Conservation (phyloP, 2,113 vertebrate species). For the Tachysurus vachellii region DNA sequence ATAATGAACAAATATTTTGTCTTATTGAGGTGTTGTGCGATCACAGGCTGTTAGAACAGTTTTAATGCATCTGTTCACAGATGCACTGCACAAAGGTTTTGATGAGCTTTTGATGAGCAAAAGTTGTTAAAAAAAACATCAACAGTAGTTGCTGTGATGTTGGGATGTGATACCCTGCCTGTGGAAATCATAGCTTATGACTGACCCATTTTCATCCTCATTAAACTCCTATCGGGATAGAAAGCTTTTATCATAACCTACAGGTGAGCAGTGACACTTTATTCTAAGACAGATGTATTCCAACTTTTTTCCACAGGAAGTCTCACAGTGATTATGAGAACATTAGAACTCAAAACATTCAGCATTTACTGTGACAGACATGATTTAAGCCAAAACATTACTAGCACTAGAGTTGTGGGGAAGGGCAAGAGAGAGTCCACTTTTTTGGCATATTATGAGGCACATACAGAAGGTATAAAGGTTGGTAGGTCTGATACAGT, state of each 20-base stretch:
- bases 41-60: too few relatives aligned
- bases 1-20: too few relatives aligned
- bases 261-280: neutral
- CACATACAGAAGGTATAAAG: neutral
- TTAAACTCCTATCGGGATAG: neutral
- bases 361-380: neutral
- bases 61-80: too few relatives aligned
- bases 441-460: neutral
- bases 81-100: too few relatives aligned
- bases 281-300: neutral
- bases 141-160: too few relatives aligned
- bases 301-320: neutral
- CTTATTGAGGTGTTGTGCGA: too few relatives aligned
- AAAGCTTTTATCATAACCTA: neutral
- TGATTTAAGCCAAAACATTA: neutral
- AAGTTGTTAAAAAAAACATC: too few relatives aligned
- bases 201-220: neutral
- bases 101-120: too few relatives aligned
- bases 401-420: neutral
- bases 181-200: neutral
- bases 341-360: neutral
- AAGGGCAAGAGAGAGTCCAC: neutral
- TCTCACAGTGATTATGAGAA: neutral
- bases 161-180: neutral
- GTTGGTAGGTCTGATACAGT: neutral